Evolutionary conservation across 2,113 vertebrate genomes (phyloP).

Genomic region (Oncorhynchus clarkii): DNA sequence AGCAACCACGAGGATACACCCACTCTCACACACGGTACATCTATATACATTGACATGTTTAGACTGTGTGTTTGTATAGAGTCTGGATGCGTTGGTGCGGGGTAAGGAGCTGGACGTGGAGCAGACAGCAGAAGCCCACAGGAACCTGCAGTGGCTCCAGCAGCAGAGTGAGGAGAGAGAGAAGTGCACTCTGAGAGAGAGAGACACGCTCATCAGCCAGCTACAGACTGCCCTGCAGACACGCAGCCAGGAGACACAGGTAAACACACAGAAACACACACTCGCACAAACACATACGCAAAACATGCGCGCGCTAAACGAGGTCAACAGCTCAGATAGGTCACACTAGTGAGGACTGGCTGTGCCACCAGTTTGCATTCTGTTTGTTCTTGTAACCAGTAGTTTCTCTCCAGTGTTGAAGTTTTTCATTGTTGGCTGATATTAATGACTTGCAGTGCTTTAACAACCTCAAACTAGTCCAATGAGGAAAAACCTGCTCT

Average conservation of each 20-base stretch:
- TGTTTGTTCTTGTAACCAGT: too few species aligned
- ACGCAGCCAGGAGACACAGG: constrained; percentile 86
- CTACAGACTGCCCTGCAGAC: constrained; percentile 84
- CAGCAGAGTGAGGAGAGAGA: constrained; percentile 82
- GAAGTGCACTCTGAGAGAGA: constrained; percentile 77
- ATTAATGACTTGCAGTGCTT: constrained; percentile 3
- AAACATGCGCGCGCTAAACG: neutral
- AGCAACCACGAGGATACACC: neutral
- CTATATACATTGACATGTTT: neutral
- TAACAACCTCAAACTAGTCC: constrained; percentile 5
- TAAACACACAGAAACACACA: constrained; percentile 36
- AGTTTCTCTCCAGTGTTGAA: too few species aligned
- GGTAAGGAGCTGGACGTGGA: constrained; percentile 88
- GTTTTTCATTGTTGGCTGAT: constrained; percentile 1
- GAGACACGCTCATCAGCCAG: constrained; percentile 82
- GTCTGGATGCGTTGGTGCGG: constrained; percentile 84
- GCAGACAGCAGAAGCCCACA: constrained; percentile 79
- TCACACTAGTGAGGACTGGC: too few species aligned
- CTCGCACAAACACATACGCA: constrained; percentile 1
- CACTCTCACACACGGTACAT: neutral
- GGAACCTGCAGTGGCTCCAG: constrained; percentile 87
- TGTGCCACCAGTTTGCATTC: too few species aligned
- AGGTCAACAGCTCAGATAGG: too few species aligned
- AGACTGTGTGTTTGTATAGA: constrained; percentile 62
- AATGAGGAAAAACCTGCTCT: constrained; percentile 21